These are phyloP conservation scores for Drosophila siamana DNA, from an alignment of 2,888 invertebrate genomes.

Conservation along the genomic window DNA sequence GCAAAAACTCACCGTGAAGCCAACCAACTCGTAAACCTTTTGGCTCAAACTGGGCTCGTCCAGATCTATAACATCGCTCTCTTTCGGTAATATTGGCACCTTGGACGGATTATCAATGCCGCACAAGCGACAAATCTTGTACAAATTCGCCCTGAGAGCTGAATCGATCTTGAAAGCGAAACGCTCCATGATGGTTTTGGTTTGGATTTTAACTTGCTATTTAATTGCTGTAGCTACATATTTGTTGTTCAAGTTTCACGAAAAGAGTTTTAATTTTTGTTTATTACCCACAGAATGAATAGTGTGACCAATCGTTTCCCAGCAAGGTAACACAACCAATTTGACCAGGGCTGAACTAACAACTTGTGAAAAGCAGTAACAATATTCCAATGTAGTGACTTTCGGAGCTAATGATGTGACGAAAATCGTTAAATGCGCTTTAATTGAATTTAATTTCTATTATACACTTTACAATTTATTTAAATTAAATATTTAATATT, in stretches of 20 bases:
- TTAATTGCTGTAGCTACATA: constrained; percentile 41
- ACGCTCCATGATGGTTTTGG: constrained; percentile 75
- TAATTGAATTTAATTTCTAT: too few species aligned
- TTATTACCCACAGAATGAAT: constrained; percentile 52
- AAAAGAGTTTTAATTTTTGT: constrained; percentile 57
- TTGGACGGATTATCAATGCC: constrained; percentile 84
- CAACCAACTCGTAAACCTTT: constrained; percentile 82
- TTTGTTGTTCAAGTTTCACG: constrained; percentile 35
- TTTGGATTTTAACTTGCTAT: constrained; percentile 6
- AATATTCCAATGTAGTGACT: background rate
- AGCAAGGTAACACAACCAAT: constrained; percentile 12
- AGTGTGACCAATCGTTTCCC: constrained; percentile 35
- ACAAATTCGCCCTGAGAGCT: constrained; percentile 82
- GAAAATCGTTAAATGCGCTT: too few species aligned
- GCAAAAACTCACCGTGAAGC: constrained; percentile 72
- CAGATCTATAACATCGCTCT: constrained; percentile 60
- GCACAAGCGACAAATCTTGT: constrained; percentile 85
- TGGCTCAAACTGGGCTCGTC: constrained; percentile 83
- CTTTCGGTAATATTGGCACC: constrained; percentile 73
- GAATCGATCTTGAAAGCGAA: constrained; percentile 85
- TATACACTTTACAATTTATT: too few species aligned
- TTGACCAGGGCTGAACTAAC: constrained; percentile 31
- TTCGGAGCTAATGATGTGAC: too few species aligned
- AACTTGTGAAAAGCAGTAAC: background rate
- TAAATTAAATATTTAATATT: too few species aligned